phyloP scores from a whole-genome alignment of 2,797 vertebrate genomes.

The Sebastes cheni region DNA sequence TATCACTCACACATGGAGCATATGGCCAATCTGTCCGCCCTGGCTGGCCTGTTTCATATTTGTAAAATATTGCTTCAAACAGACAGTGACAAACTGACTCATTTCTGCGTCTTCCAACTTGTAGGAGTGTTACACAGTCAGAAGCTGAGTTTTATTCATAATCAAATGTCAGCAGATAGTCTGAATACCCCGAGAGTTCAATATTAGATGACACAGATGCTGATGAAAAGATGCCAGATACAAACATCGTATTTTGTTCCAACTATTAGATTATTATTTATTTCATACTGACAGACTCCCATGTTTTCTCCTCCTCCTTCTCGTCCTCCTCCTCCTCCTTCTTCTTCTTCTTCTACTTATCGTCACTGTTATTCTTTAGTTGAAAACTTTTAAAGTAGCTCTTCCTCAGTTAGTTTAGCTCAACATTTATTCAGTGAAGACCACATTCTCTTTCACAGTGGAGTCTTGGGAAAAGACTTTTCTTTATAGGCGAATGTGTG shows the following conservation, averaged over 20 bases:
- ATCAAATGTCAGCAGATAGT: constrained; percentile 50
- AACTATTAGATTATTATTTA: constrained; percentile 25
- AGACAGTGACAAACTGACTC: constrained; percentile 55
- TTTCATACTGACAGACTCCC: constrained; percentile 7
- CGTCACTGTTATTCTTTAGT: not conserved
- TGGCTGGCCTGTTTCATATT: constrained; percentile 30
- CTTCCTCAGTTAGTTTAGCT: not conserved
- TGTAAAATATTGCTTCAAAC: constrained; percentile 52
- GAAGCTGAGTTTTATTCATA: constrained; percentile 36
- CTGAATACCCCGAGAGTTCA: constrained; percentile 25
- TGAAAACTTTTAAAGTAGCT: constrained; percentile 5
- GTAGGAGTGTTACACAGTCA: constrained; percentile 26
- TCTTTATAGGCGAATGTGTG: not conserved
- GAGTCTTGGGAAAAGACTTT: not conserved
- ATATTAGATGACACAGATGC: constrained; percentile 31
- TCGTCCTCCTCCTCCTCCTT: not conserved
- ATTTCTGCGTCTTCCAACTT: constrained; percentile 34
- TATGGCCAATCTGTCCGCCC: constrained; percentile 29
- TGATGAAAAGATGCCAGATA: constrained; percentile 43
- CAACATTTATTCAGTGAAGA: not conserved
- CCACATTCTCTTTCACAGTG: not conserved
- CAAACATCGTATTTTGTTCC: constrained; percentile 35
- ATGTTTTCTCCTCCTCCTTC: not conserved
- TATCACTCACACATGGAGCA: constrained; percentile 25
- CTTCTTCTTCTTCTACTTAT: not conserved